Conservation (phyloP, 1,140 invertebrate genomes). For the Megathymus violae region DNA sequence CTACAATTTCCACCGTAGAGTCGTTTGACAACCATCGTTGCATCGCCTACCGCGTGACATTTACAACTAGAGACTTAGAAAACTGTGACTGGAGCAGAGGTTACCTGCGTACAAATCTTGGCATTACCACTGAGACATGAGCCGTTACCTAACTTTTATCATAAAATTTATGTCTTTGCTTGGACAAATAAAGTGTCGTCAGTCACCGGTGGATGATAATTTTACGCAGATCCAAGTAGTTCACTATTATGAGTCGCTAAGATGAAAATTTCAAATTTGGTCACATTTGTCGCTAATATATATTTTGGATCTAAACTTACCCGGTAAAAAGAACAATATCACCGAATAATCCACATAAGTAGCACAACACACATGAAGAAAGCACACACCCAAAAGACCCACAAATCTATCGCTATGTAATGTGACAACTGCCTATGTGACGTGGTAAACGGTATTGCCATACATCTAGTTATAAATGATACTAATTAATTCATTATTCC, state of each 20-base stretch:
- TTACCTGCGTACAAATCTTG: conserved; percentile 34
- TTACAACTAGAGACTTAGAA: conserved; percentile 39
- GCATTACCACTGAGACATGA: conserved; percentile 31
- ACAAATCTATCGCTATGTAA: conserved; percentile 82
- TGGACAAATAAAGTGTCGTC: conserved; percentile 65
- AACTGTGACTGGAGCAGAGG: conserved; percentile 50
- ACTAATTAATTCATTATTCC: neutral
- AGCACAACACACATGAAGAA: conserved; percentile 83
- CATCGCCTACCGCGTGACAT: conserved; percentile 53
- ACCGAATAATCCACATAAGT: conserved; percentile 83
- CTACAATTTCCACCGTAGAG: conserved; percentile 48
- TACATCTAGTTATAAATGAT: conserved; percentile 15
- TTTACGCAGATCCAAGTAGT: conserved; percentile 40
- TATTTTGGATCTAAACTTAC: conserved; percentile 57
- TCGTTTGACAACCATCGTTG: conserved; percentile 43
- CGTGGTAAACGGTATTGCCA: conserved; percentile 74
- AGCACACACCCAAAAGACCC: conserved; percentile 82
- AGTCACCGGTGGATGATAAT: conserved; percentile 62
- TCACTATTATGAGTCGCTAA: conserved; percentile 1
- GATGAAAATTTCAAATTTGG: conserved; percentile 16
- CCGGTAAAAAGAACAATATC: conserved; percentile 79
- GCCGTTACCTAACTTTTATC: conserved; percentile 48
- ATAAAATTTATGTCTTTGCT: conserved; percentile 51
- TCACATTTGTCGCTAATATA: conserved; percentile 20
- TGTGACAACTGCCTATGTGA: conserved; percentile 80